Base-by-base conservation (phyloP, 2,888 invertebrate species). In the Nymphalis urticae region DNA sequence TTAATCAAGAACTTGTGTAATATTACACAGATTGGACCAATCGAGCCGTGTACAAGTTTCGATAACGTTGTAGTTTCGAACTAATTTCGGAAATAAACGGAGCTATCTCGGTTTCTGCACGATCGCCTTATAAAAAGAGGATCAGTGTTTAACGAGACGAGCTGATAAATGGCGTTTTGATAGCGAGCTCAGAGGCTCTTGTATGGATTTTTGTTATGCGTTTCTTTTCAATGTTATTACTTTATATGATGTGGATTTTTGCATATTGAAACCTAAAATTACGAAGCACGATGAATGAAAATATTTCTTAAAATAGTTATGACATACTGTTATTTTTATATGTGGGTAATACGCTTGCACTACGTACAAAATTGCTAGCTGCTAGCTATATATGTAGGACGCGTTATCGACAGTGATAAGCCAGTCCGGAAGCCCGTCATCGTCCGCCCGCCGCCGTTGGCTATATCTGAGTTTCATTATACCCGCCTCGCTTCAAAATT, bases 1-100 rank as follows among this genome's bases (percentile, higher is more conserved):
- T 92, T 92, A 92, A 92, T 92, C 91, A 92, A 90, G 90, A 92
- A 92, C 90, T 92, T 92, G 85, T 88, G 89, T 86, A 92, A 91
- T 92, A 91, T 90, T 88, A 89, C 90, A 87, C 91, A 90, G 91
- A 92, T 92, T 91, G 92, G 90, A 74, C 89, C 88, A 88, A 91
- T 91, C 90, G 85, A 82, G 85, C 83, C 88, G 86, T 85, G 88
- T 88, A 88, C 88, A 90, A 92, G 91, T 92, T 92, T 87, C 90
- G 88, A 92, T 91, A 89, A 86, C 90, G 85, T 80, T 84, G 83
- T 90, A 92, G 91, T 92, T 92, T 79, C 80, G 82, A 92, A 92
- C 90, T 91, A 92, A 92, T 92, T 90, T 90, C 78, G 84, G 87
- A 87, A 90, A 91, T 89, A 88, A 87, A 82, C 84, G 83, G 80